phyloP scores from a whole-genome alignment of 2,797 vertebrate genomes.

The Picus viridis region DNA sequence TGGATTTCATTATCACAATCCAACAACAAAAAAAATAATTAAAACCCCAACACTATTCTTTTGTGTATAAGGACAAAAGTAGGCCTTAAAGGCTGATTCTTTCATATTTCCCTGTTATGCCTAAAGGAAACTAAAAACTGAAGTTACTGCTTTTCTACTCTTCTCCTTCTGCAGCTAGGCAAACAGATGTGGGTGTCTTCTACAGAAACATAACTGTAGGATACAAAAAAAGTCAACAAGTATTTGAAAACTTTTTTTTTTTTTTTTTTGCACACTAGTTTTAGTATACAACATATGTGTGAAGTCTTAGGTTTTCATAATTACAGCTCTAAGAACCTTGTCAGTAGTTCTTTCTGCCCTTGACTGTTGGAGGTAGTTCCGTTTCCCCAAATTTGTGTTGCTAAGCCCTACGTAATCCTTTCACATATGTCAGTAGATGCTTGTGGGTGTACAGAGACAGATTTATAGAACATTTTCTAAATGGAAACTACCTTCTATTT shows the following conservation, averaged over 20 bases:
- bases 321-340: neutral
- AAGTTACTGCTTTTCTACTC: neutral
- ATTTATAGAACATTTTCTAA: constrained; percentile 17
- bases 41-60: too few relatives aligned
- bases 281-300: neutral
- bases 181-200: neutral
- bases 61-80: neutral
- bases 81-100: neutral
- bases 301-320: neutral
- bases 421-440: neutral
- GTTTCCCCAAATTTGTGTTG: constrained; percentile 4
- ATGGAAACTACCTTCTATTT: neutral
- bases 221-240: neutral
- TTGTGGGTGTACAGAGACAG: constrained; percentile 17
- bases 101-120: neutral
- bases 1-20: too few relatives aligned
- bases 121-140: neutral
- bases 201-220: neutral
- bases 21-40: too few relatives aligned
- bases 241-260: neutral
- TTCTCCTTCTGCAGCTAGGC: neutral
- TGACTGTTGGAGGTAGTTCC: neutral
- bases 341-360: constrained; percentile 16
- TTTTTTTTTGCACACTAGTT: neutral
- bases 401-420: constrained; percentile 19